Base-by-base conservation (phyloP, 2,113 vertebrate genomes). In the Hiodon alosoides region DNA sequence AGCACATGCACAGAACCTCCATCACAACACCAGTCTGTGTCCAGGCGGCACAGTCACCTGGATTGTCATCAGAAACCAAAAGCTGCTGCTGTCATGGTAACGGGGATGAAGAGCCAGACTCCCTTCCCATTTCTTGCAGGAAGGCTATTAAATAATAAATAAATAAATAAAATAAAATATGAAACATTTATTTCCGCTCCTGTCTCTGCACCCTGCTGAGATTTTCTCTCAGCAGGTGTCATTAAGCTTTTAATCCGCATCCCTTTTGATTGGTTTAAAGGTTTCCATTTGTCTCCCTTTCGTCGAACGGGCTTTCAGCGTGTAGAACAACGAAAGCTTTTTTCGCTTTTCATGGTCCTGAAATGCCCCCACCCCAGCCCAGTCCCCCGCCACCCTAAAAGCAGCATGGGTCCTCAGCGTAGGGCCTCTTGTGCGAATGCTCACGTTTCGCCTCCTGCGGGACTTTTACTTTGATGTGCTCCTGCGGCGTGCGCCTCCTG, bases 11-110 rank as follows among this genome's bases (percentile, higher is more conserved):
- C 54, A 57, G 5, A 57, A 31, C 31, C 31, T 31, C 31, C 31
- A 31, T 31, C 31, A 31, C 31, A 31, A 31, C 31, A 31, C 31
- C 31, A 2, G 31, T 31, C 31, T 31, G 31, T 31, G 31, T 73
- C 47, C 50, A 50, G 71, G 54, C 50, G 64, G 31, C n/a, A 31
- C 4, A 11, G n/a, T 48, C 55, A 59, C 4, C 46, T 31, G 9
- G 10, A 52, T 17, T 67, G 62, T 55, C 52, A 55, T 62, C 7
- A 48, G 62, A 31, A 74, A 67, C 53, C 7, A 11, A 13, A 46
- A 13, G 16, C 14, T 31, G 9, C 48, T 55, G 73, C 53, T 75
- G 51, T 46, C 65, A 75, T 58, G 73, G 64, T 58, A 47, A 67
- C 54, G 17, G 7, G 3, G 16, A 74, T 8, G 14, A 52, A 31